Conservation (phyloP, 2,888 invertebrate species). For the Aphidius colemani region DNA sequence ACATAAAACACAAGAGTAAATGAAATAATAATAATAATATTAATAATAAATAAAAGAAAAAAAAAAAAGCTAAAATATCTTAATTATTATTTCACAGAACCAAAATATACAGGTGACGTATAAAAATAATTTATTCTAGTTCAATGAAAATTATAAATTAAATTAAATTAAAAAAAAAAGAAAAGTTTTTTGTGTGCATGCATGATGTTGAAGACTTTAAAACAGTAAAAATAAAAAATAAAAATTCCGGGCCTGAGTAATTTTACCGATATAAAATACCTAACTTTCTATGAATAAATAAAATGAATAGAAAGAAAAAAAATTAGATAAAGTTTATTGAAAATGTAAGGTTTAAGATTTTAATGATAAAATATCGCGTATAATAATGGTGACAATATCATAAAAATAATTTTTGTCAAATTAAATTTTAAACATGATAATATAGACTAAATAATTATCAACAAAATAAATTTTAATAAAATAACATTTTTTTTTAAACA, state of each 20-base stretch:
- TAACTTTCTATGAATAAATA: slow-evolving; percentile 39
- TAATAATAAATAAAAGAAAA: slow-evolving; percentile 29
- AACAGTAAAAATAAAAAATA: slow-evolving; percentile 21
- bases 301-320: slow-evolving; percentile 12
- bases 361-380: too few relatives aligned
- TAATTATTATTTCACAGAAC: slow-evolving; percentile 52
- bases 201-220: too few relatives aligned
- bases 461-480: slow-evolving; percentile 32
- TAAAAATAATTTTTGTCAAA: too few relatives aligned
- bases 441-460: slow-evolving; percentile 37
- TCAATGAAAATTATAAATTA: slow-evolving; percentile 12
- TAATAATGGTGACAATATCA: too few relatives aligned
- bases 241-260: slow-evolving; percentile 38
- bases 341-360: slow-evolving; percentile 43
- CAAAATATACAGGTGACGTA: slow-evolving; percentile 44
- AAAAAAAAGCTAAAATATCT: slow-evolving; percentile 35
- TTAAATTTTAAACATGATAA: too few relatives aligned
- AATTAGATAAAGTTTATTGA: slow-evolving; percentile 40
- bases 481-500: too few relatives aligned
- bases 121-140: slow-evolving; percentile 31
- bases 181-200: slow-evolving; percentile 34
- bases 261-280: slow-evolving; percentile 47
- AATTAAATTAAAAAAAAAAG: slow-evolving; percentile 14
- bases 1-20: slow-evolving; percentile 51
- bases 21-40: slow-evolving; percentile 43